These are phyloP conservation scores for Spatula clypeata DNA, from an alignment of 2,797 vertebrate genomes.

Conservation along the genomic window DNA sequence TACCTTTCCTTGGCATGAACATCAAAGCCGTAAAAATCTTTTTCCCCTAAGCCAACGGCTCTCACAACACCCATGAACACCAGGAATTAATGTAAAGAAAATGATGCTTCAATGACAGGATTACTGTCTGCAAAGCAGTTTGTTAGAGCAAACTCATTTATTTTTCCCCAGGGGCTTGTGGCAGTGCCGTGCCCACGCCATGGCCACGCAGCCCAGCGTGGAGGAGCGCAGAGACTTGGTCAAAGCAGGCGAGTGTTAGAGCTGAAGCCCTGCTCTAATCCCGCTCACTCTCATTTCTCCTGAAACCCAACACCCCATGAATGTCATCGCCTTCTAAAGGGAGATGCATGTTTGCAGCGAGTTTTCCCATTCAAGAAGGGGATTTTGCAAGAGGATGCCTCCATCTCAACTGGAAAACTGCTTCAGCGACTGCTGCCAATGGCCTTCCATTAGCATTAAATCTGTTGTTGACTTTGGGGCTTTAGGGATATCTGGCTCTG, in stretches of 20 bases:
- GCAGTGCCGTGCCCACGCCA: background rate
- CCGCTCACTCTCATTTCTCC: background rate
- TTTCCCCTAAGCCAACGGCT: background rate
- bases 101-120: background rate
- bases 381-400: background rate
- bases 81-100: background rate
- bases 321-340: background rate
- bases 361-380: background rate
- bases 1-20: slow-evolving; percentile 24
- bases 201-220: background rate
- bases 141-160: background rate
- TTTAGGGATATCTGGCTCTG: background rate
- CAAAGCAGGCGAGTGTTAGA: background rate
- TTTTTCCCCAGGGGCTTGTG: background rate
- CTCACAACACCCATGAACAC: background rate
- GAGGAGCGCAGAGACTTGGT: background rate
- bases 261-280: background rate
- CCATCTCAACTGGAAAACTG: background rate
- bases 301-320: slow-evolving; percentile 3
- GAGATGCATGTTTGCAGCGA: rapidly evolving
- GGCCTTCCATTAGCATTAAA: background rate
- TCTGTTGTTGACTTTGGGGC: background rate
- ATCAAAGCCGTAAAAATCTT: background rate
- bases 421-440: background rate
- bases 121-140: background rate